phyloP scores from a whole-genome alignment of 35 echinoderm and acorn worm genomes.

The Apostichopus parvimensis region DNA sequence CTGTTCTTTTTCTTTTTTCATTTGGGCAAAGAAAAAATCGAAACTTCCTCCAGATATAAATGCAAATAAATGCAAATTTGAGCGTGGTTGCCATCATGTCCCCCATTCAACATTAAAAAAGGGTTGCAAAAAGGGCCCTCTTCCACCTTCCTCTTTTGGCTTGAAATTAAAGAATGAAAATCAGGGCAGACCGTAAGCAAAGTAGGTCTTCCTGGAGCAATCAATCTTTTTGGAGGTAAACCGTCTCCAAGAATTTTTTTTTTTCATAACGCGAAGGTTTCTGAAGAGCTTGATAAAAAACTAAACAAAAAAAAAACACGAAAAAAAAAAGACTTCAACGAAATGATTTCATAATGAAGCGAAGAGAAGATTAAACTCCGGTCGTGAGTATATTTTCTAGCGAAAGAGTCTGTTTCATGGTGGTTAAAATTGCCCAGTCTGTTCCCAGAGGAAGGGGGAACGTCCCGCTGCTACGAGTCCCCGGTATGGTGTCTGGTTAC shows the following conservation, averaged over 20 bases:
- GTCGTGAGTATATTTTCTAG: slow-evolving; percentile 17
- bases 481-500: slow-evolving; percentile 35
- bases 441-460: slow-evolving; percentile 5
- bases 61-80: slow-evolving; percentile 55
- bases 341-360: slow-evolving; percentile 50
- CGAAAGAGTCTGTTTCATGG: background rate
- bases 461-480: slow-evolving; percentile 29
- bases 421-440: background rate
- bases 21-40: slow-evolving; percentile 14
- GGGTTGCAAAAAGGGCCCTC: slow-evolving; percentile 46
- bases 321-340: background rate
- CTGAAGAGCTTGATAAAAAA: slow-evolving; percentile 7
- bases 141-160: background rate
- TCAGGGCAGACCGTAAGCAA: slow-evolving; percentile 42
- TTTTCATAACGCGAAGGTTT: slow-evolving; percentile 51
- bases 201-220: slow-evolving; percentile 46
- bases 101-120: slow-evolving; percentile 18
- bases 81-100: slow-evolving; percentile 40
- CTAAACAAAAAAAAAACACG: background rate
- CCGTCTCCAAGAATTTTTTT: slow-evolving; percentile 24
- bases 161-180: slow-evolving; percentile 47
- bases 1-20: no score
- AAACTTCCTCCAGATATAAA: slow-evolving; percentile 48
- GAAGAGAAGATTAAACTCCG: slow-evolving; percentile 24
- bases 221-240: slow-evolving; percentile 50